These are phyloP conservation scores for Drosophila truncata DNA, from an alignment of 1,140 invertebrate species.

Conservation along the genomic window DNA sequence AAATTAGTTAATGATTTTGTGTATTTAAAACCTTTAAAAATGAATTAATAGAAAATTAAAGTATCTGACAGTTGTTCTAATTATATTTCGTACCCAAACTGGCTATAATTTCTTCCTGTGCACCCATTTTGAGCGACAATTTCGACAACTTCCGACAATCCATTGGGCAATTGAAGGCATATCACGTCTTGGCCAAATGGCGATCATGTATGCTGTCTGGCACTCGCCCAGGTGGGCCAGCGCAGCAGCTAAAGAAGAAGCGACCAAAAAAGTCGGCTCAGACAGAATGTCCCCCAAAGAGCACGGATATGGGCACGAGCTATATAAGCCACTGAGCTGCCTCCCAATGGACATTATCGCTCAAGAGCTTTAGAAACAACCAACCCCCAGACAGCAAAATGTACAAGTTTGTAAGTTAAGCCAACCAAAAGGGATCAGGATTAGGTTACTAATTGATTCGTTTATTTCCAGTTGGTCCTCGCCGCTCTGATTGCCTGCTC, in stretches of 20 bases:
- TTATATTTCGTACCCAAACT: too few species aligned
- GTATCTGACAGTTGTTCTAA: accelerated
- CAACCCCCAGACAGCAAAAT: constrained; percentile 60
- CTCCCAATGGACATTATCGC: constrained; percentile 52
- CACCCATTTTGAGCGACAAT: constrained; percentile 4
- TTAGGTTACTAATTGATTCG: not conserved
- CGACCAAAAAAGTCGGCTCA: constrained; percentile 30
- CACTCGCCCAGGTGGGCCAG: constrained; percentile 35
- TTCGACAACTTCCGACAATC: constrained; percentile 61
- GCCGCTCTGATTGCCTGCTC: constrained; percentile 72
- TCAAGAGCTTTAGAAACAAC: constrained; percentile 52
- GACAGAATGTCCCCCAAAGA: constrained; percentile 52
- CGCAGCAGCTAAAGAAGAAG: constrained; percentile 41
- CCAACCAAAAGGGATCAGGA: not conserved
- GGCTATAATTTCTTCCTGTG: constrained; percentile 8
- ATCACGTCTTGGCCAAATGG: constrained; percentile 47
- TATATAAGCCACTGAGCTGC: constrained; percentile 62
- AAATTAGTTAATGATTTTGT: not conserved
- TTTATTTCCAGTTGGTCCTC: constrained; percentile 54
- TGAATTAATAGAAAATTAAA: too few species aligned
- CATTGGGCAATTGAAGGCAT: constrained; percentile 44
- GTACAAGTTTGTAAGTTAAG: constrained; percentile 81
- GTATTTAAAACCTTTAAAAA: not conserved
- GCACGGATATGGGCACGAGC: constrained; percentile 46
- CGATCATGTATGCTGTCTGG: constrained; percentile 49